A percentile compares a stretch with the other conserved stretches of the same genome.
Conservation (phyloP, 2,797 vertebrate genomes). For the Crax fasciolata region DNA sequence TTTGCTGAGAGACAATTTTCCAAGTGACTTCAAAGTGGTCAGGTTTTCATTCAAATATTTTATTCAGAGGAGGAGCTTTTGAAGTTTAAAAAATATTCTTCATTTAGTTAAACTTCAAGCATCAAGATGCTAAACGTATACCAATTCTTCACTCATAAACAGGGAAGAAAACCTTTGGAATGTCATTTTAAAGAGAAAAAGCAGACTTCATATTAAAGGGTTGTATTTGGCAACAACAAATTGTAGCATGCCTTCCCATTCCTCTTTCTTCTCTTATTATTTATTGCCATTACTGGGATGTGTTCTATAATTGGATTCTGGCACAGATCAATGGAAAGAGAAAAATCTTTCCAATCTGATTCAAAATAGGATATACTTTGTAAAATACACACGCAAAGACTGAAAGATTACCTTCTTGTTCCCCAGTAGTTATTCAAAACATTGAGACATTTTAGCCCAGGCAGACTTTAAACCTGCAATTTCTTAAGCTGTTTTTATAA, state of each 20-base stretch:
- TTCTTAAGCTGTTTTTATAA: not conserved
- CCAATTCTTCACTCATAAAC: not conserved
- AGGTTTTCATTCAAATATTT: conserved; percentile 35
- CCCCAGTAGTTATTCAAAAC: not conserved
- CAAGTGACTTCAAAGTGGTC: conserved; percentile 23
- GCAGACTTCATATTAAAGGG: conserved; percentile 16
- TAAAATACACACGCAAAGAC: conserved; percentile 35
- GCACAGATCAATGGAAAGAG: conserved; percentile 64
- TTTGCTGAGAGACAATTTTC: not conserved
- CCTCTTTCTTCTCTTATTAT: conserved; percentile 28
- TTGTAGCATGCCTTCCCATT: not conserved
- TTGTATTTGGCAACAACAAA: conserved; percentile 53
- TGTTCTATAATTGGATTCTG: conserved; percentile 72
- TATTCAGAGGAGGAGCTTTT: not conserved
- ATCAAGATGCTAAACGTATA: not conserved
- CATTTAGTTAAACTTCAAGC: conserved; percentile 1
- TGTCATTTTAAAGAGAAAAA: conserved; percentile 21
- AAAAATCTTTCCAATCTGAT: conserved; percentile 65
- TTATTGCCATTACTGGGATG: conserved; percentile 55
- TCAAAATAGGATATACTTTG: conserved; percentile 34
- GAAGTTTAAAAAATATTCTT: not conserved
- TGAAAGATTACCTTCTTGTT: not conserved
- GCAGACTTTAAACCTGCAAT: not conserved
- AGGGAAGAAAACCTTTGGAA: conserved; percentile 35
- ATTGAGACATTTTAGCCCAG: not conserved